phyloP scores from a whole-genome alignment of 2,888 invertebrate species.

The Stegophylla sp. region DNA sequence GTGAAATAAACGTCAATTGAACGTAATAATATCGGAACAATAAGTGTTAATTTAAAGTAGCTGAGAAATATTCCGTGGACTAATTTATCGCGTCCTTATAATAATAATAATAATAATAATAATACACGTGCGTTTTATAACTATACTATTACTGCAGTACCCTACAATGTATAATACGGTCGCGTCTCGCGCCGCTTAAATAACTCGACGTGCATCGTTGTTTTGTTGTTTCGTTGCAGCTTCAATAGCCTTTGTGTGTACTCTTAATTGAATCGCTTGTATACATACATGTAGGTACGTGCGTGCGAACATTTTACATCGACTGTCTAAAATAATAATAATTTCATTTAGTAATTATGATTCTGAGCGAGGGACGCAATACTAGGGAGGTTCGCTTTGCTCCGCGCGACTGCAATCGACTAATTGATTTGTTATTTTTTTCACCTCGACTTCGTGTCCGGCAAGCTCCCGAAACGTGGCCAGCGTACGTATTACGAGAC shows the following conservation, averaged over 20 bases:
- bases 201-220: conserved; percentile 4
- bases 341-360: neutral
- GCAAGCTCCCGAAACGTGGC: no score
- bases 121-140: neutral
- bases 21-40: neutral
- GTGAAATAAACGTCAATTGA: neutral
- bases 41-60: neutral
- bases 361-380: no score
- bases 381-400: no score
- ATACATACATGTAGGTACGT: neutral
- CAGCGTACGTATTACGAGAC: no score
- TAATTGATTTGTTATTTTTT: neutral
- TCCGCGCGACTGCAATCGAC: neutral
- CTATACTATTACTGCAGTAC: neutral
- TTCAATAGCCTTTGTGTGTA: neutral
- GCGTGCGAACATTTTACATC: neutral
- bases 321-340: neutral
- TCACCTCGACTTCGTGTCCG: neutral
- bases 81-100: neutral
- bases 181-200: neutral
- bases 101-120: neutral
- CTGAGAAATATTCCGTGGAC: neutral
- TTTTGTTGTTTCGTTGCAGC: conserved; percentile 1
- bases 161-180: neutral
- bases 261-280: conserved; percentile 18